phyloP scores from a whole-genome alignment of 2,888 invertebrate species.

The Philonicus albiceps region DNA sequence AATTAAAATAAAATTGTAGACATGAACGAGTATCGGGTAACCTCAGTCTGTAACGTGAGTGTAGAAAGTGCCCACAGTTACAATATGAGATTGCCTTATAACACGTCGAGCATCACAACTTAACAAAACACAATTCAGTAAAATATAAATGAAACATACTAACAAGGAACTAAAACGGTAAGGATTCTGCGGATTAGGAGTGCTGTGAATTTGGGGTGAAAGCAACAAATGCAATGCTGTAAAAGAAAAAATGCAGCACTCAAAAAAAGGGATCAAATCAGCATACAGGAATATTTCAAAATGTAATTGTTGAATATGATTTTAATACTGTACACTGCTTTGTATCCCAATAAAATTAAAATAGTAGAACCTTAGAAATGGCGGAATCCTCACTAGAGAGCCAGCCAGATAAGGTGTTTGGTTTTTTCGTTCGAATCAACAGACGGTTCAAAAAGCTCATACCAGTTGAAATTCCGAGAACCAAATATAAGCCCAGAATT shows the following conservation, averaged over 20 bases:
- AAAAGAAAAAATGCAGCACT: not conserved
- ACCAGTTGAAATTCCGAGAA: slow-evolving; percentile 89
- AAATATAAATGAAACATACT: not conserved
- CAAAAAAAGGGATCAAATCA: not conserved
- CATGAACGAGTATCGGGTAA: slow-evolving; percentile 57
- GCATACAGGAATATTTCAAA: not conserved
- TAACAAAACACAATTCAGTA: slow-evolving; percentile 51
- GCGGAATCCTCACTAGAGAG: not conserved
- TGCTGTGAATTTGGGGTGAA: not conserved
- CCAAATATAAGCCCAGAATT: slow-evolving; percentile 82
- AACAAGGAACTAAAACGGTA: not conserved
- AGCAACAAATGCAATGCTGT: not conserved
- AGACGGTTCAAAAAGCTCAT: slow-evolving; percentile 67
- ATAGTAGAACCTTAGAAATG: not conserved
- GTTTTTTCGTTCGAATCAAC: slow-evolving; percentile 51
- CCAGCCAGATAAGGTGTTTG: not conserved
- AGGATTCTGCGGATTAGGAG: not conserved
- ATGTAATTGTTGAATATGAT: not conserved
- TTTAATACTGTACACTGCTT: not conserved
- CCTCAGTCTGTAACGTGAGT: slow-evolving; percentile 64
- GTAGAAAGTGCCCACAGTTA: slow-evolving; percentile 86
- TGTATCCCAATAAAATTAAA: not conserved
- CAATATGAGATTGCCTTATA: slow-evolving; percentile 96
- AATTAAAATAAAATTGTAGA: slow-evolving; percentile 54
- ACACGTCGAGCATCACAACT: slow-evolving; percentile 58